These are phyloP conservation scores for Rhinolophus ferrumequinum DNA, from an alignment of 2,113 vertebrate species.

Conservation along the genomic window DNA sequence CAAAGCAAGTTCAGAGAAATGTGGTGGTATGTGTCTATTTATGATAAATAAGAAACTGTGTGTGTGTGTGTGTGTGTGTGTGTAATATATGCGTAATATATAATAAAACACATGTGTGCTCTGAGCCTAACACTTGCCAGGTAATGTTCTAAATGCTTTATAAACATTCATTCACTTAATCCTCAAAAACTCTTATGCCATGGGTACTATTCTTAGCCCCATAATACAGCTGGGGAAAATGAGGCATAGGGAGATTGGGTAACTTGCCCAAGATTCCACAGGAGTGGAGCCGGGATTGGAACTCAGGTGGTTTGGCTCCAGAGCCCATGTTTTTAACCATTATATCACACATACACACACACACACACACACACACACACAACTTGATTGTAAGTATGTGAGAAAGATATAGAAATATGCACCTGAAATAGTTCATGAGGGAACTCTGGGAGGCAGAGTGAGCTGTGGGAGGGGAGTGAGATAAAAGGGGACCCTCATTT, in stretches of 20 bases:
- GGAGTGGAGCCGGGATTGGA: background rate
- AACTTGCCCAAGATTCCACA: background rate
- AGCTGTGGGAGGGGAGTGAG: background rate
- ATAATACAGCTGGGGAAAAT: background rate
- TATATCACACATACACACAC: fast-evolving
- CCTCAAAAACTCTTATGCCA: background rate
- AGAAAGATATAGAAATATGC: background rate
- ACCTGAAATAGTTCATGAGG: no score
- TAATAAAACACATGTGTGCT: background rate
- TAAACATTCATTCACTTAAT: background rate
- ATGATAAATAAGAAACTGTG: background rate
- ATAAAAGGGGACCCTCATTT: background rate
- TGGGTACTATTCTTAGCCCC: background rate
- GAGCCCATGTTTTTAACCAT: background rate
- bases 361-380: background rate
- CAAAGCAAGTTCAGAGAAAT: background rate
- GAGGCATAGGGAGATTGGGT: background rate
- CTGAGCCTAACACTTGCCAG: background rate
- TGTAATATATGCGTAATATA: background rate
- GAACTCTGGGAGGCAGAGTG: background rate
- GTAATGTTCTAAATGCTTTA: background rate
- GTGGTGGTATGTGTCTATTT: fast-evolving
- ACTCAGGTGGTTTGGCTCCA: background rate
- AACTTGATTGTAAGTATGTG: background rate
- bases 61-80: background rate